Percentiles rank a stretch among this genome's conserved stretches.
Evolutionary conservation across 2,113 vertebrate genomes (phyloP).

Genomic region (Chinchilla lanigera): DNA sequence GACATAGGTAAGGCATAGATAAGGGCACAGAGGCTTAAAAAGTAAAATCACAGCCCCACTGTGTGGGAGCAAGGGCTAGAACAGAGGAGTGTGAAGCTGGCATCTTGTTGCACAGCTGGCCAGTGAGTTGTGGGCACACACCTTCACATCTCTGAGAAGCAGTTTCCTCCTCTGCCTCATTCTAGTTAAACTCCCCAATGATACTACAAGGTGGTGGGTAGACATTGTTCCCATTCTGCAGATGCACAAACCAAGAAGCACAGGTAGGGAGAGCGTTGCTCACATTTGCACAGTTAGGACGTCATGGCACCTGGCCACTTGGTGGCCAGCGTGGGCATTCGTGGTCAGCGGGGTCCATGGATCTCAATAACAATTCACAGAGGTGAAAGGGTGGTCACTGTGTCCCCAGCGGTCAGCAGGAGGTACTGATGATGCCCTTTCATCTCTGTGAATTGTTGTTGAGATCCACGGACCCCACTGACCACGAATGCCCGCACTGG

Average conservation of each 20-base stretch:
- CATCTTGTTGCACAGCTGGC: neutral
- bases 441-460: neutral
- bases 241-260: neutral
- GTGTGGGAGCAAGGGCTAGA: accelerated
- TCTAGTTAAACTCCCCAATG: neutral
- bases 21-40: neutral
- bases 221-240: neutral
- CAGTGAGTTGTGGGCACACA: accelerated
- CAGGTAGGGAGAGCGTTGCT: neutral
- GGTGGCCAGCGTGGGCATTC: neutral
- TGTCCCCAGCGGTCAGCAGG: neutral
- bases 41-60: neutral
- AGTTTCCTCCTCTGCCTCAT: neutral
- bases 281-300: accelerated
- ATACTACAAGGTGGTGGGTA: too few species aligned
- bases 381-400: neutral
- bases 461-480: neutral
- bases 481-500: neutral
- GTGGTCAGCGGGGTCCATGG: neutral
- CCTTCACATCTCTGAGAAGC: neutral
- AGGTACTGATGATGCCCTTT: neutral
- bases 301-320: accelerated
- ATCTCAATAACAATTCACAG: neutral
- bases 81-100: accelerated
- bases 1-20: neutral